phyloP scores from a whole-genome alignment of 2,797 vertebrate species.

The Xenentodon cancila region DNA sequence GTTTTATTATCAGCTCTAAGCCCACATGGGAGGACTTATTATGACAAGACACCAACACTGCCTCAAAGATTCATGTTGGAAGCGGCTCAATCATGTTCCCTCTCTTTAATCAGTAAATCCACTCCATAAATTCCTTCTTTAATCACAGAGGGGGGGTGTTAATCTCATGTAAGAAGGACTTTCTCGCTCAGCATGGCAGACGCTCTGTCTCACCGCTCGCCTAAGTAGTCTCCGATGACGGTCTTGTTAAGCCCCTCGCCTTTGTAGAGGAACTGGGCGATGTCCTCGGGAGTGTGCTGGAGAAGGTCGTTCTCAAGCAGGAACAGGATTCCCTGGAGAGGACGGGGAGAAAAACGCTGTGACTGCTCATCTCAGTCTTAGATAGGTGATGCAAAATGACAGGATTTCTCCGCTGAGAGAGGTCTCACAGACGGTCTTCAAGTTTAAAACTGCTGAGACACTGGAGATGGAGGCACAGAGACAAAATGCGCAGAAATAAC shows the following conservation, averaged over 20 bases:
- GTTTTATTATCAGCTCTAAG: constrained; percentile 41
- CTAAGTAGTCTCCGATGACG: constrained; percentile 96
- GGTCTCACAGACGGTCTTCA: background rate
- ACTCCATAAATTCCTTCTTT: constrained; percentile 51
- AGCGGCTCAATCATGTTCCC: constrained; percentile 25
- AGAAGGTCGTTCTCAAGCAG: constrained; percentile 96
- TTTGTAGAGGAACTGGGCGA: constrained; percentile 98
- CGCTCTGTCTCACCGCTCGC: constrained; percentile 87
- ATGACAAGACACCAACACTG: constrained; percentile 33
- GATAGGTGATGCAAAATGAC: constrained; percentile 23
- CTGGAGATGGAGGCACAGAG: background rate
- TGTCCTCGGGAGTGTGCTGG: constrained; percentile 92
- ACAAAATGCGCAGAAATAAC: background rate
- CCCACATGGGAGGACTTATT: constrained; percentile 19
- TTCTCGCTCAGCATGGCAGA: constrained; percentile 18
- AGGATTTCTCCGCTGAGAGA: constrained; percentile 19
- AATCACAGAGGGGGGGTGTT: constrained; percentile 54
- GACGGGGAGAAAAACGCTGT: constrained; percentile 9
- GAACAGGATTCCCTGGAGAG: constrained; percentile 92
- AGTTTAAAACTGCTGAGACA: constrained; percentile 11
- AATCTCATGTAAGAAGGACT: constrained; percentile 46
- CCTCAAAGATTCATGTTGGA: constrained; percentile 43
- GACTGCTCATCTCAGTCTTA: constrained; percentile 21
- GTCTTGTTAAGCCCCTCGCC: constrained; percentile 98
- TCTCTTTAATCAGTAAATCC: constrained; percentile 57